Conservation (phyloP, 2,113 vertebrate species). For the Chaenogobius annularis region DNA sequence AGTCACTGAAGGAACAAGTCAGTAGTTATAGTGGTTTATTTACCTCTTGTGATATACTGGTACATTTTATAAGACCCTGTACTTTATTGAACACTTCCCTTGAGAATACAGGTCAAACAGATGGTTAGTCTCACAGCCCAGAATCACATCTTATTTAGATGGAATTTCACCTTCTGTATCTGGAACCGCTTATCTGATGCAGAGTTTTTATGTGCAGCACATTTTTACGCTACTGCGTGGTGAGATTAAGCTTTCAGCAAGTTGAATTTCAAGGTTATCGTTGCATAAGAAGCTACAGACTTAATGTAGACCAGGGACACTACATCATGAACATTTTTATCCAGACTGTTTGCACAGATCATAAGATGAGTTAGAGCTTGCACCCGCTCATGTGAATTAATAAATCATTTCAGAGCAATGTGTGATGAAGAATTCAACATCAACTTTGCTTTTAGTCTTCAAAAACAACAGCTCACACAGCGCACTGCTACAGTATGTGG, state of each 20-base stretch:
- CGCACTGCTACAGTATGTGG: background rate
- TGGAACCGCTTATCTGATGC: slow-evolving; percentile 43
- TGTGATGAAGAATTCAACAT: slow-evolving; percentile 23
- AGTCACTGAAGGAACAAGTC: background rate
- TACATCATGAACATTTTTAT: slow-evolving; percentile 45
- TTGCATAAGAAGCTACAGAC: slow-evolving; percentile 57
- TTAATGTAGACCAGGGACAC: slow-evolving; percentile 30
- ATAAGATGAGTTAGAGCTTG: slow-evolving; percentile 16
- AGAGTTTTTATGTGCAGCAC: slow-evolving; percentile 37
- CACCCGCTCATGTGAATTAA: slow-evolving; percentile 28
- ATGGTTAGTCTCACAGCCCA: slow-evolving; percentile 20
- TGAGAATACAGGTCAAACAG: slow-evolving; percentile 19
- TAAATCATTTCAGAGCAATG: slow-evolving; percentile 23
- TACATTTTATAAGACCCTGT: background rate
- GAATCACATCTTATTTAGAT: slow-evolving; percentile 44
- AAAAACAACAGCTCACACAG: slow-evolving; percentile 13
- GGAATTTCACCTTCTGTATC: slow-evolving; percentile 44
- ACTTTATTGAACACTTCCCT: slow-evolving; percentile 22
- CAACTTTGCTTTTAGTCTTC: slow-evolving; percentile 7
- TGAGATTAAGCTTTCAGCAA: slow-evolving; percentile 37
- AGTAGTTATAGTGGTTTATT: background rate
- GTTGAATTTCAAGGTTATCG: slow-evolving; percentile 63
- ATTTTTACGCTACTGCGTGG: slow-evolving; percentile 30
- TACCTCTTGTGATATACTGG: background rate
- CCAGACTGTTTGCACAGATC: slow-evolving; percentile 32